These are phyloP conservation scores for Eriosoma lanigerum DNA, from an alignment of 1,140 invertebrate genomes.

Conservation along the genomic window DNA sequence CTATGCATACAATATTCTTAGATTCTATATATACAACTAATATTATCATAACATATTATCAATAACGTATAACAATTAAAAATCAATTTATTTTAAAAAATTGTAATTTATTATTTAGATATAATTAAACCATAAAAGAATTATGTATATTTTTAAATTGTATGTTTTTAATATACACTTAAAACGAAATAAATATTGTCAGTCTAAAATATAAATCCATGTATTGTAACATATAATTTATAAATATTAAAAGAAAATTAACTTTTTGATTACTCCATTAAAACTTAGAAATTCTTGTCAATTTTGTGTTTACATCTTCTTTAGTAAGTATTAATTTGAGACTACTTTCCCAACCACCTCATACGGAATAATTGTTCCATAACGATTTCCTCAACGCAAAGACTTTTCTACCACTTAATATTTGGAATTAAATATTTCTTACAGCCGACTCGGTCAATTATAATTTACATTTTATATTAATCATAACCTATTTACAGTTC, in stretches of 20 bases:
- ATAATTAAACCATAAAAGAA: too few species aligned
- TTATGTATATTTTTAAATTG: too few species aligned
- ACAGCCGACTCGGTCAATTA: neutral
- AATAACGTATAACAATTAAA: too few species aligned
- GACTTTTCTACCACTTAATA: neutral
- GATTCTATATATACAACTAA: too few species aligned
- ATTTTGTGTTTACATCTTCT: slow-evolving; percentile 1
- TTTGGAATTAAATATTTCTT: slow-evolving; percentile 17
- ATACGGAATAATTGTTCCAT: neutral
- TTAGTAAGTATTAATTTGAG: neutral
- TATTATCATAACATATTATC: too few species aligned
- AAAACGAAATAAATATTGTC: too few species aligned
- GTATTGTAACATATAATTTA: too few species aligned
- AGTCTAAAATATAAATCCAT: too few species aligned
- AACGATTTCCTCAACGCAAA: neutral
- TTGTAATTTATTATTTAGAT: too few species aligned
- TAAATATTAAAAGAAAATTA: neutral
- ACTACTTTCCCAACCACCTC: neutral
- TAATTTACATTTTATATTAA: neutral
- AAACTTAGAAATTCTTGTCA: neutral
- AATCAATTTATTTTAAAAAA: too few species aligned
- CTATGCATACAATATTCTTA: too few species aligned
- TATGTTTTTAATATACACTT: too few species aligned
- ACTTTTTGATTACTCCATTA: slow-evolving; percentile 5
- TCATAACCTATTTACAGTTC: neutral